phyloP scores from a whole-genome alignment of 2,113 vertebrate species.

The Panthera leo region DNA sequence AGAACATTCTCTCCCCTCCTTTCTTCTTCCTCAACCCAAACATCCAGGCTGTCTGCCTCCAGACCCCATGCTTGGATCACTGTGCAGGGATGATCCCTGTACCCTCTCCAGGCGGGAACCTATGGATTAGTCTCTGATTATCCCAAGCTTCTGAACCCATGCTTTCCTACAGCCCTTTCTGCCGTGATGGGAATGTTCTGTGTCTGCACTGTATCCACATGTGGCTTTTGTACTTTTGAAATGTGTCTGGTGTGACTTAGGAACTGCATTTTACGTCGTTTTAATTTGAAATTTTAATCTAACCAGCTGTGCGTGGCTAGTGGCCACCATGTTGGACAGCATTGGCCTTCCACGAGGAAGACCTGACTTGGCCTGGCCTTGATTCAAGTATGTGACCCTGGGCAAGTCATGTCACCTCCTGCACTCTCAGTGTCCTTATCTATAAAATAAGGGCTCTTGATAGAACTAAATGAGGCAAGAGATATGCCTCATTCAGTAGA shows the following conservation, averaged over 20 bases:
- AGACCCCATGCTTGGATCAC: not conserved
- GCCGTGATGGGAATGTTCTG: not conserved
- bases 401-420: not conserved
- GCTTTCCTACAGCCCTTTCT: not conserved
- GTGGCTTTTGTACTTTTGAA: not conserved
- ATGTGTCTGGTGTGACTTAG: not conserved
- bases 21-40: not conserved
- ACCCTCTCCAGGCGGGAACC: too few relatives aligned
- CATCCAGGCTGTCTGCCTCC: not conserved
- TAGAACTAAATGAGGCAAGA: not conserved
- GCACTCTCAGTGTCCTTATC: not conserved
- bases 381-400: not conserved
- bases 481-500: not conserved
- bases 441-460: not conserved
- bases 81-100: not conserved
- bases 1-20: not conserved
- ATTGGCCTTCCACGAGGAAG: not conserved
- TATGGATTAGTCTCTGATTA: not conserved
- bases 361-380: not conserved
- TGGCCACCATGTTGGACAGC: not conserved
- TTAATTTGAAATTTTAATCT: not conserved
- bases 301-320: too few relatives aligned
- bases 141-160: not conserved
- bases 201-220: not conserved
- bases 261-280: not conserved